Evolutionary conservation across 2,113 vertebrate genomes (phyloP).

Genomic region (Cathartes aura): DNA sequence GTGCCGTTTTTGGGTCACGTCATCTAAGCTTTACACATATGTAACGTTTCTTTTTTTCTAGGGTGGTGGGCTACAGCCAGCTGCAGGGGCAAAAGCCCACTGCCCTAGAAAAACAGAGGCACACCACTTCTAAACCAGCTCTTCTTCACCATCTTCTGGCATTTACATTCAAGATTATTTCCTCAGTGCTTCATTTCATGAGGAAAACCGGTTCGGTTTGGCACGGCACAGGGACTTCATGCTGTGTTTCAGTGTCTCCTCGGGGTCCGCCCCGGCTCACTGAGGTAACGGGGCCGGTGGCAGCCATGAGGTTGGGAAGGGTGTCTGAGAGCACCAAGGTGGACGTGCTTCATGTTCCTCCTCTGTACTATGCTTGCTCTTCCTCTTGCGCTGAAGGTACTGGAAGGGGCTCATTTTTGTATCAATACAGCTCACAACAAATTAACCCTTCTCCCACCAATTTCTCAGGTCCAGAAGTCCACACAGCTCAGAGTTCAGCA

Average conservation of each 20-base stretch:
- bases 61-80: not conserved
- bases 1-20: not conserved
- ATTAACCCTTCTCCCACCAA: not conserved
- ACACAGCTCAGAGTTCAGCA: fast-evolving
- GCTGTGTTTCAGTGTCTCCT: not conserved
- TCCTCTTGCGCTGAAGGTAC: not conserved
- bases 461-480: not conserved
- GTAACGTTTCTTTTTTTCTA: not conserved
- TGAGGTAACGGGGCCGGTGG: too few species aligned
- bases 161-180: not conserved
- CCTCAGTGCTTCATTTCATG: not conserved
- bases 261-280: fast-evolving
- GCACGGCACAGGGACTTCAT: too few species aligned
- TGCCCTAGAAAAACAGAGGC: too few species aligned
- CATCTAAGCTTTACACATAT: too few species aligned
- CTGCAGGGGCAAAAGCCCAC: not conserved
- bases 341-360: fast-evolving
- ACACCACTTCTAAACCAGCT: not conserved
- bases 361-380: too few species aligned
- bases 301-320: too few species aligned
- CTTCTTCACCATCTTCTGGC: not conserved
- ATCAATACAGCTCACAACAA: not conserved
- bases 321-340: too few species aligned
- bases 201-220: fast-evolving
- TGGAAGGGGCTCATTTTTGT: not conserved